Evolutionary conservation across 2,888 invertebrate genomes (phyloP).

Genomic region (Seira ritae): DNA sequence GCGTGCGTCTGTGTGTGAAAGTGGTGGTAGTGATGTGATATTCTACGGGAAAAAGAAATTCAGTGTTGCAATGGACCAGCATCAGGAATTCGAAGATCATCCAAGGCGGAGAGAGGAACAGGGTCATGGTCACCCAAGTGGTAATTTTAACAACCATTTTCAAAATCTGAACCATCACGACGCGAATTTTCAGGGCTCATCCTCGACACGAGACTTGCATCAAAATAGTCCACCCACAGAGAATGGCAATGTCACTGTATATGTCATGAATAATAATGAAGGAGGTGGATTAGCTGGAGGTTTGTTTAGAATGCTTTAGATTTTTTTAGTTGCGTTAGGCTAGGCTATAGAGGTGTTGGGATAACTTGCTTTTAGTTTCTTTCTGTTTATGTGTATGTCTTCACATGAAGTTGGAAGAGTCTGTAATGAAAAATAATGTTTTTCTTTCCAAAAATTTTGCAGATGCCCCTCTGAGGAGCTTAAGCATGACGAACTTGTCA

Average conservation of each 20-base stretch:
- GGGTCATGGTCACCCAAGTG: slow-evolving; percentile 55
- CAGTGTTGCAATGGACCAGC: slow-evolving; percentile 58
- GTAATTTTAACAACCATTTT: slow-evolving; percentile 64
- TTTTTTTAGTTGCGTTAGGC: slow-evolving; percentile 23
- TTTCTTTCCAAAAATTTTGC: slow-evolving; percentile 4
- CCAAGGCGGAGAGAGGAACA: slow-evolving; percentile 25
- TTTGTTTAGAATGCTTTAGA: slow-evolving; percentile 48
- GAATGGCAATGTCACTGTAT: slow-evolving; percentile 71
- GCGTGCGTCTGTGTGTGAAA: slow-evolving; percentile 49
- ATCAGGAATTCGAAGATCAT: slow-evolving; percentile 52
- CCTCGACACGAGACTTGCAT: slow-evolving; percentile 24
- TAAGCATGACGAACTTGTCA: slow-evolving; percentile 73
- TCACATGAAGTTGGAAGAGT: neutral
- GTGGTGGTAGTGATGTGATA: slow-evolving; percentile 58
- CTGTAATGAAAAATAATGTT: neutral
- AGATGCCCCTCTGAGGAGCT: slow-evolving; percentile 71
- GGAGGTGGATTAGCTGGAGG: slow-evolving; percentile 42
- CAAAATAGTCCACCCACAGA: slow-evolving; percentile 26
- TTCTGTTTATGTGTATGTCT: neutral
- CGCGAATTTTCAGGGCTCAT: neutral
- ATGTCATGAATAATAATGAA: slow-evolving; percentile 65
- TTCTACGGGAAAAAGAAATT: slow-evolving; percentile 72
- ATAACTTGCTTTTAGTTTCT: neutral
- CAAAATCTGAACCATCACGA: slow-evolving; percentile 25
- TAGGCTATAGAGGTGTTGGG: neutral